phyloP scores from a whole-genome alignment of 2,888 invertebrate species.

The Campoletis raptor region DNA sequence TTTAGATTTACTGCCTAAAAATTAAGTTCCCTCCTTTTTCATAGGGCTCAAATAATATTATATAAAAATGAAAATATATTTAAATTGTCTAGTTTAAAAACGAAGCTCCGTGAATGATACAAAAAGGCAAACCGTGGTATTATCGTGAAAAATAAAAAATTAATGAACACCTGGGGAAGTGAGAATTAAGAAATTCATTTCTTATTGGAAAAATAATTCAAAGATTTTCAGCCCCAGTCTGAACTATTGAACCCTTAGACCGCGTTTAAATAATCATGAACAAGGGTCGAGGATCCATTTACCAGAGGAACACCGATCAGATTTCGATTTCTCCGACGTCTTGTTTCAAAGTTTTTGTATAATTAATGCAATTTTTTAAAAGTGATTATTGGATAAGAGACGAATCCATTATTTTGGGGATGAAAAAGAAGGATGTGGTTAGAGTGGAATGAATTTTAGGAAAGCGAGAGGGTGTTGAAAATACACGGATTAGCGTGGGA shows the following conservation, averaged over 20 bases:
- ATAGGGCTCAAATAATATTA: not conserved
- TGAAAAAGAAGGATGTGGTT: not conserved
- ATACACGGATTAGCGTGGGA: conserved; percentile 65
- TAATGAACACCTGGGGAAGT: not conserved
- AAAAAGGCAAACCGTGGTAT: not conserved
- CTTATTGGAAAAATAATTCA: not conserved
- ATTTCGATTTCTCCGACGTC: conserved; percentile 17
- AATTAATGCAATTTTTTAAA: conserved; percentile 35
- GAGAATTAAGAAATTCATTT: not conserved
- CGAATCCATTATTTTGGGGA: not conserved
- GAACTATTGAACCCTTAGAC: not conserved
- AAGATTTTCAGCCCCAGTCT: not conserved
- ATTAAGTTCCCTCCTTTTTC: not conserved
- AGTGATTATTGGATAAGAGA: conserved; percentile 43
- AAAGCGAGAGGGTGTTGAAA: conserved; percentile 43
- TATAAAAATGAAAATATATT: not conserved
- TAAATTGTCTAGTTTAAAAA: not conserved
- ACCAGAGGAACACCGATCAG: conserved; percentile 13
- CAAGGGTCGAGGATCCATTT: not conserved
- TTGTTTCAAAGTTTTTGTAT: conserved; percentile 40
- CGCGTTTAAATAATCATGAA: conserved; percentile 42
- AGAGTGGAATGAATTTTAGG: conserved; percentile 32
- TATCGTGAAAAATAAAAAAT: not conserved
- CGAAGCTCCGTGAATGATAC: not conserved
- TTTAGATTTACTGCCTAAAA: not conserved